Base-by-base conservation (phyloP, 2,888 invertebrate genomes). In the Euproctis similis region DNA sequence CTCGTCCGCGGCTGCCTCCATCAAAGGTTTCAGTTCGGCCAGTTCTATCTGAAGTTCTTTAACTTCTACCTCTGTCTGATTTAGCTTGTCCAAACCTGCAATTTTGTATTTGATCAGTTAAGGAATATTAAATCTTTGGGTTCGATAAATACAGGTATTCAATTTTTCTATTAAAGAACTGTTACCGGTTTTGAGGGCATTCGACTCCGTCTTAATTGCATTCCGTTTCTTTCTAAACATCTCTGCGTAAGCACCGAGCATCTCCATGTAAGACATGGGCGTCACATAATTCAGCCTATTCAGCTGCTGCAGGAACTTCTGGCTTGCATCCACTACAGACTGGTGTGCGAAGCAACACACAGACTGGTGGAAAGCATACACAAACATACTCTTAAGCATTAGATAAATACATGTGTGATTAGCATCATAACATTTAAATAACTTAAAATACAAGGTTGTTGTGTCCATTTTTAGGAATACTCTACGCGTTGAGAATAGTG, bases 201-300 rank as follows among this genome's bases (percentile, higher is more conserved):
- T 81, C 1, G 88, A 86, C 38, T 88, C 88, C 6, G 62, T 68
- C 1, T 80, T 57, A 19, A 90, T 78, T 2, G 81, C 77, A 0
- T 69, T 71, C 52, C 90, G 90, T 51, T 93, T 93, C 53, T 87
- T 89, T 17, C 80, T 86, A 54, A 95, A 89, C 42, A 96, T 86
- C 1, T 87, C 87, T 0, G 91, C 89, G 64, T 94, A 96, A 8
- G 93, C 92, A 12, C 88, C 88, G 8, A 96, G 87, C 55, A 96
- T 86, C 66, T 94, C 95, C 56, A 96, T 86, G 63, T 95, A 96
- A 0, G 94, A 94, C 31, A 94, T 95, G 0, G 96, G 95, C 0
- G 96, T 96, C 7, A 95, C 93, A 67, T 96, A 96, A 64, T 94
- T 95, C 47, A 92, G 87, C 0, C 96, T 86, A 28, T 77, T 84